A percentile compares a stretch with the other conserved stretches of the same genome.
Evolutionary conservation across 2,113 vertebrate genomes (phyloP).

Genomic region (Carassius carassius): DNA sequence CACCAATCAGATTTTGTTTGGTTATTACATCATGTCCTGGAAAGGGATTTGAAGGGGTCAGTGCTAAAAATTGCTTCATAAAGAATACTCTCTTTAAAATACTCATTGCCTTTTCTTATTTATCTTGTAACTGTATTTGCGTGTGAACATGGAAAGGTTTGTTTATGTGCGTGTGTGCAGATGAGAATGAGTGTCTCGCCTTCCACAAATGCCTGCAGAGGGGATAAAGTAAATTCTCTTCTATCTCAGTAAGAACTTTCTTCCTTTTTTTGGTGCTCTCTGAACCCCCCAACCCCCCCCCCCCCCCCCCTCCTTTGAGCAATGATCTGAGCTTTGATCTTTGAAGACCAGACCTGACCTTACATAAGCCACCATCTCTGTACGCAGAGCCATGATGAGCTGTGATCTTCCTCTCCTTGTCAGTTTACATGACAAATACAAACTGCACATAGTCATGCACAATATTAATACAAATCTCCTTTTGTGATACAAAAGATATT

Average conservation of each 20-base stretch:
- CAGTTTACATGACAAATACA: conserved; percentile 9
- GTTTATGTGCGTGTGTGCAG: neutral
- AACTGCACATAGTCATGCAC: neutral
- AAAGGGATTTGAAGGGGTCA: conserved; percentile 74
- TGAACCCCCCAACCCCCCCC: conserved; percentile 31
- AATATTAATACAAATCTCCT: neutral
- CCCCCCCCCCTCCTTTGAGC: conserved; percentile 33
- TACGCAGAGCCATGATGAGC: conserved; percentile 10
- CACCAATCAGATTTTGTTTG: conserved; percentile 75
- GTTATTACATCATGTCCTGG: conserved; percentile 77
- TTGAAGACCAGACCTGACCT: conserved; percentile 40
- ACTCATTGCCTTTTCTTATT: conserved; percentile 69
- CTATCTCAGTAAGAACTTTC: conserved; percentile 64
- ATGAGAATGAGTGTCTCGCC: conserved; percentile 15
- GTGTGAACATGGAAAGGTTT: conserved; percentile 12
- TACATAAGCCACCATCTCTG: conserved; percentile 11
- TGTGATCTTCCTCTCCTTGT: conserved; percentile 3
- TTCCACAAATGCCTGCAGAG: conserved; percentile 2
- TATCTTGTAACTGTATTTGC: conserved; percentile 49
- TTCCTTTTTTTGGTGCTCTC: conserved; percentile 58
- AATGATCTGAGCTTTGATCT: conserved; percentile 38
- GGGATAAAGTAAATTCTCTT: conserved; percentile 64
- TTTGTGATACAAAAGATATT: neutral
- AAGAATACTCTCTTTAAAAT: conserved; percentile 80
- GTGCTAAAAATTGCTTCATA: conserved; percentile 82